Evolutionary conservation across 2,113 vertebrate species (phyloP).

Genomic region (Hiodon alosoides): DNA sequence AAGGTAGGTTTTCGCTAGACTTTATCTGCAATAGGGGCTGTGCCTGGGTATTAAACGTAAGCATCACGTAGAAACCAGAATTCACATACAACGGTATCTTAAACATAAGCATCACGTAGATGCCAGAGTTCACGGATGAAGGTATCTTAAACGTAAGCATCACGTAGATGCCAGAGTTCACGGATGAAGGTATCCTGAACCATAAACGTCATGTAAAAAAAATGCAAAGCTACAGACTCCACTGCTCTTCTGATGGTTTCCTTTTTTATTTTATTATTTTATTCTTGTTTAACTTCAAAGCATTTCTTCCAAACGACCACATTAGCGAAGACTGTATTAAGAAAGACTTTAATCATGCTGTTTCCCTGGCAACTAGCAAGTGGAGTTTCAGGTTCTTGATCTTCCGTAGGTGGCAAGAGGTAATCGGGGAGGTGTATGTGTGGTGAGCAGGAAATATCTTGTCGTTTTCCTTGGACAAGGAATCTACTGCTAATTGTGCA

Average conservation of each 20-base stretch:
- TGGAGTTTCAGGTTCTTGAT: conserved; percentile 28
- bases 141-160: no score
- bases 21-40: no score
- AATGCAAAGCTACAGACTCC: conserved; percentile 27
- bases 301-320: conserved; percentile 41
- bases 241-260: conserved; percentile 50
- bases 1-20: no score
- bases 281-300: conserved; percentile 32
- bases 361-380: conserved; percentile 52
- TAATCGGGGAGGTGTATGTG: conserved; percentile 8
- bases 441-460: conserved; percentile 5
- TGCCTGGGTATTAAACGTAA: no score
- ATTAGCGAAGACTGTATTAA: conserved; percentile 41
- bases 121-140: no score
- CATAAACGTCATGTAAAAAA: not conserved
- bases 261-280: conserved; percentile 35
- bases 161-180: not conserved
- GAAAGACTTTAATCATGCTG: conserved; percentile 38
- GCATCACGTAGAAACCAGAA: no score
- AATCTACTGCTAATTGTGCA: not conserved
- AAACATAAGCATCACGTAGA: no score
- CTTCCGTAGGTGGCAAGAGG: conserved; percentile 26
- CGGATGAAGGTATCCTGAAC: no score
- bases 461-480: not conserved
- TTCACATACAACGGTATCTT: no score